These are phyloP conservation scores for Teleiodes luculella DNA, from an alignment of 2,888 invertebrate genomes.

Conservation along the genomic window DNA sequence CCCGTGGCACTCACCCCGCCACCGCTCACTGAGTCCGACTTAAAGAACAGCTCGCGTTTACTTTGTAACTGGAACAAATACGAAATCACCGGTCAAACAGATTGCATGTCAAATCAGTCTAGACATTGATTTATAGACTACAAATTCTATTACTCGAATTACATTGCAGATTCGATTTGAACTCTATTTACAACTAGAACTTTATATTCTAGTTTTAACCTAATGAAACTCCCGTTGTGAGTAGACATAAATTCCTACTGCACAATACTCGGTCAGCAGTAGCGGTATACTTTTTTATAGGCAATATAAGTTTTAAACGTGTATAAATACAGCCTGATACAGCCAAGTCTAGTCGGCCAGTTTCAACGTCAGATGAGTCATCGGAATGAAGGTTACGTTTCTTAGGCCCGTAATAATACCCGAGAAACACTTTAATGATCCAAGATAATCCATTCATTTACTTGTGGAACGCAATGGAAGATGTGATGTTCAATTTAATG, in stretches of 20 bases:
- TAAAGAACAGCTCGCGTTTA: slow-evolving; percentile 93
- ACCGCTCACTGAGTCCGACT: slow-evolving; percentile 80
- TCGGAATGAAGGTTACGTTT: slow-evolving; percentile 43
- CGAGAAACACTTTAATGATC: slow-evolving; percentile 20
- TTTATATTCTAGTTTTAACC: slow-evolving; percentile 16
- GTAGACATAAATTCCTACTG: slow-evolving; percentile 42
- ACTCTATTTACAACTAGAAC: slow-evolving; percentile 19
- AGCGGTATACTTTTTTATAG: neutral
- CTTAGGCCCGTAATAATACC: slow-evolving; percentile 29
- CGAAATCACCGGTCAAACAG: neutral
- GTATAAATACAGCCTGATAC: neutral
- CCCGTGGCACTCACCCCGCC: slow-evolving; percentile 67
- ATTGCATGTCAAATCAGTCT: neutral
- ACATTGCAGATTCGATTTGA: neutral
- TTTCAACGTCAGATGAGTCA: slow-evolving; percentile 59
- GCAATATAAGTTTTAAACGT: neutral
- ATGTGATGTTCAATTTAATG: neutral
- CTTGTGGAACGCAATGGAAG: neutral
- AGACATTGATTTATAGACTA: neutral
- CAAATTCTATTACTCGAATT: neutral
- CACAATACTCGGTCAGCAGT: slow-evolving; percentile 18
- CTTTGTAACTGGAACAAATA: slow-evolving; percentile 83
- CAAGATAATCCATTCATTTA: neutral
- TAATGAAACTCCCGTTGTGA: slow-evolving; percentile 44
- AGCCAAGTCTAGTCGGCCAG: slow-evolving; percentile 46